Conservation (phyloP, 2,888 invertebrate species). For the Syrista parreyssii region DNA sequence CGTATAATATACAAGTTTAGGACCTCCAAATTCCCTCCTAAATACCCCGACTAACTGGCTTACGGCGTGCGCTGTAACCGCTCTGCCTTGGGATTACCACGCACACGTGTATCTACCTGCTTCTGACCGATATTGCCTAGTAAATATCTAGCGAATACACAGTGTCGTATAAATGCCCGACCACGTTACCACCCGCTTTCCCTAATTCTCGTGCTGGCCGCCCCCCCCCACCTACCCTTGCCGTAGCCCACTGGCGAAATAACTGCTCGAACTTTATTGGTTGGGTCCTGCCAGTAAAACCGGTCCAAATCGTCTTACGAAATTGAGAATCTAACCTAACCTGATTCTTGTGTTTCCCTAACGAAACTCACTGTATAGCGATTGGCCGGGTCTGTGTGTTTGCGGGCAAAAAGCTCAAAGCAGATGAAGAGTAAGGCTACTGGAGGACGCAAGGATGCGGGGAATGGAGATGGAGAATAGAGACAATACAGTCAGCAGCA, state of each 20-base stretch:
- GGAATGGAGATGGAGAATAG: slow-evolving; percentile 24
- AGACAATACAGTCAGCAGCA: slow-evolving; percentile 63
- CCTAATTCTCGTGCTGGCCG: background rate
- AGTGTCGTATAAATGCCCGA: slow-evolving; percentile 21
- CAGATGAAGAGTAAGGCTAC: slow-evolving; percentile 4
- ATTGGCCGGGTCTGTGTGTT: background rate
- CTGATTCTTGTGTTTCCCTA: background rate
- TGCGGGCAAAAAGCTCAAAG: background rate
- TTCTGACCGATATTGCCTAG: slow-evolving; percentile 52
- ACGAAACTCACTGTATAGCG: background rate
- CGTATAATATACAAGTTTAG: slow-evolving; percentile 61
- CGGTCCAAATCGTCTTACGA: background rate
- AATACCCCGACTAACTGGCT: slow-evolving; percentile 64
- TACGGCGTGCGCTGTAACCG: slow-evolving; percentile 40
- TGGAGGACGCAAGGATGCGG: slow-evolving; percentile 1
- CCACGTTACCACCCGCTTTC: background rate
- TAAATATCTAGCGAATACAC: slow-evolving; percentile 54
- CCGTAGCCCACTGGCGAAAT: slow-evolving; percentile 3
- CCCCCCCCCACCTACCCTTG: background rate
- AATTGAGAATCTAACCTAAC: background rate
- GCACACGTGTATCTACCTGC: slow-evolving; percentile 40
- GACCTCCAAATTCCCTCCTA: slow-evolving; percentile 59
- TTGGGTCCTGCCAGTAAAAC: background rate
- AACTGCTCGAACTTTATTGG: slow-evolving; percentile 17
- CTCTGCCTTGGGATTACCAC: slow-evolving; percentile 36